Conservation (phyloP, 2,797 vertebrate species). For the Okamejei kenojei region DNA sequence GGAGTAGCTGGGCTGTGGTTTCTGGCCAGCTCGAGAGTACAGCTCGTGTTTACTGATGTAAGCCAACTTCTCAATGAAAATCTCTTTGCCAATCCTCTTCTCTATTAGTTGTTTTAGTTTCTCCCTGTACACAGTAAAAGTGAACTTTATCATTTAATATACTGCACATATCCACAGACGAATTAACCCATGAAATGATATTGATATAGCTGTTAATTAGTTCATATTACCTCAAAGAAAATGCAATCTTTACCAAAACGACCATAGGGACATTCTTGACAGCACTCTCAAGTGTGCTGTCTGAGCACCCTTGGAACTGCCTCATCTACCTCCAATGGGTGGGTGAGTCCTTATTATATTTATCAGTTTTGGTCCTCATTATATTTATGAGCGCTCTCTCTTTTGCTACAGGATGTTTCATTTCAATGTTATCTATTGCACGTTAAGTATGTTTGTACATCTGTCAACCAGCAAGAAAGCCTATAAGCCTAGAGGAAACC, state of each 20-base stretch:
- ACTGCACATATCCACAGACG: neutral
- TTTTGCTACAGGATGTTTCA: neutral
- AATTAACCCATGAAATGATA: neutral
- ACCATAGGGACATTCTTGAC: neutral
- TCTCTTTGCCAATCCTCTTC: slow-evolving; percentile 95
- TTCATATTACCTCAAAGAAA: neutral
- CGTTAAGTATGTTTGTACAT: neutral
- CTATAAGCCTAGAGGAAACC: neutral
- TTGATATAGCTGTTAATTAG: neutral
- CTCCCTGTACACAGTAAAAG: slow-evolving; percentile 61
- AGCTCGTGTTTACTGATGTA: slow-evolving; percentile 95
- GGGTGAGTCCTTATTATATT: no score
- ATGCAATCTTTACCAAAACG: neutral
- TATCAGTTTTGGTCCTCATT: neutral
- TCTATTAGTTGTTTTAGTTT: slow-evolving; percentile 96
- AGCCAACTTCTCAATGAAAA: slow-evolving; percentile 91
- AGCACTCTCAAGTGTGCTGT: neutral
- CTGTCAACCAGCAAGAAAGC: neutral
- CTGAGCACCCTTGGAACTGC: no score
- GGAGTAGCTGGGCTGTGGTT: slow-evolving; percentile 85
- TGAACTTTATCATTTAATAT: neutral
- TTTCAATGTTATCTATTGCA: neutral
- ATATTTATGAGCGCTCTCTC: neutral
- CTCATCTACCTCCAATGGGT: no score
- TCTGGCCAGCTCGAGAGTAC: slow-evolving; percentile 90